phyloP scores from a whole-genome alignment of 2,888 invertebrate species.

The Athrips mouffetella region DNA sequence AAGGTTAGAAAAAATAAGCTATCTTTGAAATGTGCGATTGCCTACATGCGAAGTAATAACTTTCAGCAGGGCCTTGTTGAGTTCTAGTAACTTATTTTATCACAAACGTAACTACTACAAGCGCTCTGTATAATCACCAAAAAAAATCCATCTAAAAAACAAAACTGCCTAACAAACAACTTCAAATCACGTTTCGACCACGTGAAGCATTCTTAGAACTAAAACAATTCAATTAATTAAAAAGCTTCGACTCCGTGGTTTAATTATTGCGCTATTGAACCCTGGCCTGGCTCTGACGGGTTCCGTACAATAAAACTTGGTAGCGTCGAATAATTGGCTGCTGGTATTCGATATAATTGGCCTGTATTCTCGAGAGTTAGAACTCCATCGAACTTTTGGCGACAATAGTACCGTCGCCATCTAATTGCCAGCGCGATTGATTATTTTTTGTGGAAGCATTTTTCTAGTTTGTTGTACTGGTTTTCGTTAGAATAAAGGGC shows the following conservation, averaged over 20 bases:
- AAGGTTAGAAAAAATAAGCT: no score
- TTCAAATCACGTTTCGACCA: constrained; percentile 1
- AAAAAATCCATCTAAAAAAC: no score
- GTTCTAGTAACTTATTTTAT: no score
- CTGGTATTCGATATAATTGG: constrained; percentile 68
- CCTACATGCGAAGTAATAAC: neutral
- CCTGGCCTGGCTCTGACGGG: constrained; percentile 60
- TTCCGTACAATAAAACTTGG: constrained; percentile 64
- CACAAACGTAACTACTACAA: no score
- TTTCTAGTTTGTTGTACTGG: constrained; percentile 1
- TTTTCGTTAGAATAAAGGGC: no score
- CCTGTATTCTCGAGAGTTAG: constrained; percentile 49
- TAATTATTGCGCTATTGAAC: constrained; percentile 70
- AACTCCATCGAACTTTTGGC: constrained; percentile 10
- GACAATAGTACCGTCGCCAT: constrained; percentile 3
- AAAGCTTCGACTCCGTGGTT: constrained; percentile 45
- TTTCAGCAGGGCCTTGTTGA: no score
- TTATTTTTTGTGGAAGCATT: neutral
- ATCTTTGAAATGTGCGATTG: no score
- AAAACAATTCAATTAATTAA: constrained; percentile 31
- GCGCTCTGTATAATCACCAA: no score
- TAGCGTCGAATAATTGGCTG: constrained; percentile 60
- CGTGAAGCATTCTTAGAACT: constrained; percentile 19
- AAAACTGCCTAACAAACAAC: neutral
- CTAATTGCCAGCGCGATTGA: constrained; percentile 8